A percentile compares a stretch with the other conserved stretches of the same genome.
Conservation (phyloP, 2,797 vertebrate genomes). For the Danio jaintianensis region DNA sequence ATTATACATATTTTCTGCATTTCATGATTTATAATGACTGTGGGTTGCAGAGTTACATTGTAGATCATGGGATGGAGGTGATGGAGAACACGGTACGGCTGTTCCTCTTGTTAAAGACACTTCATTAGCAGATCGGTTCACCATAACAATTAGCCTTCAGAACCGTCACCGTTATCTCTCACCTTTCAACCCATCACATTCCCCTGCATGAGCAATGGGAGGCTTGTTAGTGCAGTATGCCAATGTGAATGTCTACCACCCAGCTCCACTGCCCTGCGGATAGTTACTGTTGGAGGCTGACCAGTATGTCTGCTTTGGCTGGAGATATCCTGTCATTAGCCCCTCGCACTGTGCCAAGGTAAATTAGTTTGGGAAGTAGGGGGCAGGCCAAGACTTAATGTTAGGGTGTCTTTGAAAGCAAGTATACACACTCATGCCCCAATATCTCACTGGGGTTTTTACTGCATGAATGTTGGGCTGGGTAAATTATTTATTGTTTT, state of each 20-base stretch:
- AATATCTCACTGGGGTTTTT: constrained; percentile 22
- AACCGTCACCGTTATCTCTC: neutral
- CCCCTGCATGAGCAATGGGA: neutral
- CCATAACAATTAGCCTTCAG: neutral
- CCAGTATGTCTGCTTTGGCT: constrained; percentile 64
- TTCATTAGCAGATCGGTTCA: neutral
- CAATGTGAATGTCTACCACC: constrained; percentile 32
- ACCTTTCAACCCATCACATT: constrained; percentile 2
- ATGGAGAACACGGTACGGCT: neutral
- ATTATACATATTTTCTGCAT: neutral
- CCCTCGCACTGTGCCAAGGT: constrained; percentile 62
- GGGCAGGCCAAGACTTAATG: constrained; percentile 67
- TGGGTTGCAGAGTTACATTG: neutral
- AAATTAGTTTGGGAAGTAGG: constrained; percentile 69
- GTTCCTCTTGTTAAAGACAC: constrained; percentile 2
- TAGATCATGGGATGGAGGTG: neutral
- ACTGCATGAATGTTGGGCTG: constrained; percentile 34
- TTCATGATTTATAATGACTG: neutral
- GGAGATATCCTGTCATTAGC: constrained; percentile 76
- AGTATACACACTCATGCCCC: constrained; percentile 62
- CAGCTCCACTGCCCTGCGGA: constrained; percentile 38
- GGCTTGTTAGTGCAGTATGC: constrained; percentile 2
- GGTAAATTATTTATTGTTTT: constrained; percentile 44
- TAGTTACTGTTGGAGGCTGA: constrained; percentile 63
- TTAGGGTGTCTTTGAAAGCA: constrained; percentile 60